A percentile compares a stretch with the other conserved stretches of the same genome.
phyloP scores from a whole-genome alignment of 2,888 invertebrate genomes.

The Diplolepis rosae region DNA sequence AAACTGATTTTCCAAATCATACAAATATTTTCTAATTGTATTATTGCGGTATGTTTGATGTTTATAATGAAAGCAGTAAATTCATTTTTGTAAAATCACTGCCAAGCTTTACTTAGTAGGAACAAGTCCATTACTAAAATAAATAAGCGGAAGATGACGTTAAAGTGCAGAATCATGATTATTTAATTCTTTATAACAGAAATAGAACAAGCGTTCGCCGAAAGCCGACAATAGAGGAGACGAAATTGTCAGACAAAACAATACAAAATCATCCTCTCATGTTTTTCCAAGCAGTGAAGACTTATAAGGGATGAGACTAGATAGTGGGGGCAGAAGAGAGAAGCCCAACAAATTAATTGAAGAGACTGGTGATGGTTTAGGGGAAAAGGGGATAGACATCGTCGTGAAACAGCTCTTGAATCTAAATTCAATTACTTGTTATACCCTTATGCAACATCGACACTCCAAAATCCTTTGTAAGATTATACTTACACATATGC shows the following conservation, averaged over 20 bases:
- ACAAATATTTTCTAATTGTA: too few species aligned
- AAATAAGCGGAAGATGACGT: neutral
- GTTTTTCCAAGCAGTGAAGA: conserved; percentile 40
- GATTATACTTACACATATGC: conserved; percentile 22
- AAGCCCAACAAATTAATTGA: conserved; percentile 72
- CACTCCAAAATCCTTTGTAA: conserved; percentile 54
- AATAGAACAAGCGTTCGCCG: neutral
- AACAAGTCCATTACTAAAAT: neutral
- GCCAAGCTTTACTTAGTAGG: neutral
- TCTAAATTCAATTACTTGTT: conserved; percentile 72
- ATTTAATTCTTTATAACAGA: conserved; percentile 3
- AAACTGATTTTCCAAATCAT: too few species aligned
- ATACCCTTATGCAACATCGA: conserved; percentile 44
- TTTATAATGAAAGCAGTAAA: too few species aligned
- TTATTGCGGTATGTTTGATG: too few species aligned
- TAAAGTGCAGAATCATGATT: conserved; percentile 9
- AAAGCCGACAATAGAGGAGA: conserved; percentile 19
- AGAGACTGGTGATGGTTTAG: conserved; percentile 51
- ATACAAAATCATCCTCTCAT: conserved; percentile 44
- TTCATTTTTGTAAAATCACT: neutral
- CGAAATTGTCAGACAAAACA: conserved; percentile 47
- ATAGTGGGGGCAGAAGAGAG: conserved; percentile 36
- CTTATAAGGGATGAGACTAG: conserved; percentile 45
- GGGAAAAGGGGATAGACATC: conserved; percentile 43
- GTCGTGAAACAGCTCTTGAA: conserved; percentile 64